phyloP scores from a whole-genome alignment of 2,113 vertebrate species.

The Hippocampus zosterae region DNA sequence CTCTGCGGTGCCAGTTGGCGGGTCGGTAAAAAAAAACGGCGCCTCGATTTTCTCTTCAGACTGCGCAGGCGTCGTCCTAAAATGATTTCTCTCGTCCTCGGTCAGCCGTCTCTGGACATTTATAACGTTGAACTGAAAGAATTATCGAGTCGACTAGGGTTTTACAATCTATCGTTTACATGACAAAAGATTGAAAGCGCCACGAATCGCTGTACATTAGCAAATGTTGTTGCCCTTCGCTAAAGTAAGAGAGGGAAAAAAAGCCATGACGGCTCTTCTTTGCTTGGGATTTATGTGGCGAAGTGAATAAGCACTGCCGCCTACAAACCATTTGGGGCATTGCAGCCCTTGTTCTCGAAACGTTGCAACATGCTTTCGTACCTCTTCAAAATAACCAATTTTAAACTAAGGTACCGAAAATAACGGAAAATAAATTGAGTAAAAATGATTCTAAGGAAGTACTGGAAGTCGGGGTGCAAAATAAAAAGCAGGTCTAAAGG shows the following conservation, averaged over 20 bases:
- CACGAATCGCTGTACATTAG: background rate
- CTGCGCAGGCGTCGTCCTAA: slow-evolving; percentile 50
- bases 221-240: background rate
- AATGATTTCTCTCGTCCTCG: background rate
- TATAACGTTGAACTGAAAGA: background rate
- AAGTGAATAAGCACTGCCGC: background rate
- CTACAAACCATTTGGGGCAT: background rate
- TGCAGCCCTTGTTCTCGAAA: background rate
- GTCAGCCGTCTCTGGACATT: background rate
- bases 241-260: background rate
- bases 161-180: too few species aligned
- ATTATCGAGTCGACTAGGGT: background rate
- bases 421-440: too few species aligned
- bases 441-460: too few species aligned
- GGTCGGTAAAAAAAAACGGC: slow-evolving; percentile 44
- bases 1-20: slow-evolving; percentile 51
- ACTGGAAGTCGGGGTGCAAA: background rate
- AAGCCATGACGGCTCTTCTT: background rate
- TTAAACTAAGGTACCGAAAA: too few species aligned
- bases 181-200: background rate
- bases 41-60: slow-evolving; percentile 28
- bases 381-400: too few species aligned
- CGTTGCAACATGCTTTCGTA: too few species aligned
- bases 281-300: background rate
- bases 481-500: background rate